Conservation (phyloP, 2,797 vertebrate species). For the Falco naumanni region DNA sequence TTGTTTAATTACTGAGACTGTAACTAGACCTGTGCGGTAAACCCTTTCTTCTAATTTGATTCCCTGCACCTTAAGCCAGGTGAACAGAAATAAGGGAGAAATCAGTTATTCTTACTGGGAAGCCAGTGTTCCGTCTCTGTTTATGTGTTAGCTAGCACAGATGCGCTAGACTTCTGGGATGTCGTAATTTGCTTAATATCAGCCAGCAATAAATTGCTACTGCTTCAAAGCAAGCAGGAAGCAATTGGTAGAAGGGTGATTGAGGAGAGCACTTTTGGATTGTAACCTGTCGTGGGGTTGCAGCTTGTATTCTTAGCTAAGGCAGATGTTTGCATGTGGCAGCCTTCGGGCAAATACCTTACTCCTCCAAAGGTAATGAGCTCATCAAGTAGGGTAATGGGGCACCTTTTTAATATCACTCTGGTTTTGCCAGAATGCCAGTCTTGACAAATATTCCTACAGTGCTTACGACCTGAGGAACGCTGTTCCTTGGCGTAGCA, state of each 20-base stretch:
- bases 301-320: not conserved
- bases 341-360: not conserved
- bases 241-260: not conserved
- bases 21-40: not conserved
- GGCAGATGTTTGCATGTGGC: too few relatives aligned
- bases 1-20: constrained; percentile 38
- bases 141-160: not conserved
- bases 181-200: not conserved
- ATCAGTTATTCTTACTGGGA: not conserved
- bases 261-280: not conserved
- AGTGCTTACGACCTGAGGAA: accelerated
- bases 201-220: not conserved
- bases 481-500: accelerated
- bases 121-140: not conserved
- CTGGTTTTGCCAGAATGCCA: not conserved
- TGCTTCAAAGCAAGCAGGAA: not conserved
- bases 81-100: not conserved
- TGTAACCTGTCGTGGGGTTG: accelerated
- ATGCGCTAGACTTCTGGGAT: not conserved
- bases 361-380: not conserved
- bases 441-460: not conserved
- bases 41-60: not conserved
- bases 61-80: not conserved
- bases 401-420: not conserved
- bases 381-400: accelerated